Evolutionary conservation across 2,888 invertebrate genomes (phyloP).

Genomic region (Stenotaenia linearis): DNA sequence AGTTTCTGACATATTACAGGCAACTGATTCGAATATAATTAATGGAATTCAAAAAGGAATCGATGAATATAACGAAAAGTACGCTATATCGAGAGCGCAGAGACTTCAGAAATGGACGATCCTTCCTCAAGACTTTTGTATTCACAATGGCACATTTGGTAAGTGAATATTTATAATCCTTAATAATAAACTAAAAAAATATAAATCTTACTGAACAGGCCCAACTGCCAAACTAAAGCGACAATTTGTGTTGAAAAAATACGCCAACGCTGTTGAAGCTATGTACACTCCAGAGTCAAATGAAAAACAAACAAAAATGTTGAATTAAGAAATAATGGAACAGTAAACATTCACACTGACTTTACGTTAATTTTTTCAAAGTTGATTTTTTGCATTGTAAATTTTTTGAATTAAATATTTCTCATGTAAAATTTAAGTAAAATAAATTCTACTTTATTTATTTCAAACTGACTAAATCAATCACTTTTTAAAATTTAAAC

Average conservation of each 20-base stretch:
- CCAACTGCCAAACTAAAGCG: not conserved
- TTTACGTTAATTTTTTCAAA: no score
- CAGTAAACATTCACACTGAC: no score
- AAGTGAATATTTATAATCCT: slow-evolving; percentile 37
- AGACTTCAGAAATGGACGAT: slow-evolving; percentile 80
- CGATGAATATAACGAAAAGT: slow-evolving; percentile 65
- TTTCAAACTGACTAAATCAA: no score
- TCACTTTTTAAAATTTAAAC: no score
- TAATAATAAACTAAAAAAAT: not conserved
- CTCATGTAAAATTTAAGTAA: no score
- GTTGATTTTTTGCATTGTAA: no score
- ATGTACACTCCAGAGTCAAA: not conserved
- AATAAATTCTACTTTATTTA: no score
- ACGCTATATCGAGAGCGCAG: slow-evolving; percentile 77
- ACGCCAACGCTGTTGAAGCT: not conserved
- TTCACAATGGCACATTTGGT: slow-evolving; percentile 82
- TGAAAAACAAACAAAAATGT: no score
- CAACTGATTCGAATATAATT: slow-evolving; percentile 54
- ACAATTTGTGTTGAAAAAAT: not conserved
- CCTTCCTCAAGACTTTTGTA: slow-evolving; percentile 77
- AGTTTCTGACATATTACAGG: slow-evolving; percentile 61
- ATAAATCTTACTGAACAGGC: not conserved
- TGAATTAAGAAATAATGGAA: no score
- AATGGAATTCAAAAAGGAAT: slow-evolving; percentile 75
- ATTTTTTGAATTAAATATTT: no score